Evolutionary conservation across 2,888 invertebrate species (phyloP), one percentile per base, ranked within the genome.

Genomic region (Coleophora deauratella): DNA sequence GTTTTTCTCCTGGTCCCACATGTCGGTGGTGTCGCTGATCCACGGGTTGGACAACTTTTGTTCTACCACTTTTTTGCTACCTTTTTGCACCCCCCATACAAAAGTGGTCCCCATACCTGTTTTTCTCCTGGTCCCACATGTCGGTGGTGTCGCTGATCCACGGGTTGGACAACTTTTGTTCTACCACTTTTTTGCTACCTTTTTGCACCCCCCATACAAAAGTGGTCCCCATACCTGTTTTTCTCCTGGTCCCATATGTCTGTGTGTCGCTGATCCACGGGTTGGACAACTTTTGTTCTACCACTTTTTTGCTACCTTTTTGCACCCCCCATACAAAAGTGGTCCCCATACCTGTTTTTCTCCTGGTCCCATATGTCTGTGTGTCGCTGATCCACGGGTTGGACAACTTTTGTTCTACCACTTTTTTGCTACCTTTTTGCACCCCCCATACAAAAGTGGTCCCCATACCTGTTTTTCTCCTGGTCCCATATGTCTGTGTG

Each of bases 171-270:
- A 94, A 92, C 76, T n/a, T n/a, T n/a, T n/a, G n/a, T n/a, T n/a
- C n/a, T n/a, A n/a, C n/a, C n/a, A n/a, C n/a, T n/a, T n/a, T n/a
- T n/a, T n/a, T n/a, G n/a, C n/a, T n/a, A n/a, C n/a, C n/a, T n/a
- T n/a, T n/a, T n/a, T n/a, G n/a, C n/a, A n/a, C n/a, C n/a, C n/a
- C n/a, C n/a, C n/a, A n/a, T n/a, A n/a, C n/a, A n/a, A n/a, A n/a
- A n/a, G n/a, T n/a, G n/a, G n/a, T n/a, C 47, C 35, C 40, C 52
- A 47, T 7, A 95, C 94, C 93, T 91, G 65, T 92, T 91, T 77
- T 93, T 96, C 75, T 99, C 99, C 72, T 94, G 94, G 60, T 99
- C 98, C 99, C 99, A 99, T 71, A 96, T 91, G 67, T 99, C 99
- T 2, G 94, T 92, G 92, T 97, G 65, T 99, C 99, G 27, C 94